These are phyloP conservation scores for Acanthurus leucopareius DNA, from an alignment of 2,797 vertebrate genomes.

Conservation along the genomic window DNA sequence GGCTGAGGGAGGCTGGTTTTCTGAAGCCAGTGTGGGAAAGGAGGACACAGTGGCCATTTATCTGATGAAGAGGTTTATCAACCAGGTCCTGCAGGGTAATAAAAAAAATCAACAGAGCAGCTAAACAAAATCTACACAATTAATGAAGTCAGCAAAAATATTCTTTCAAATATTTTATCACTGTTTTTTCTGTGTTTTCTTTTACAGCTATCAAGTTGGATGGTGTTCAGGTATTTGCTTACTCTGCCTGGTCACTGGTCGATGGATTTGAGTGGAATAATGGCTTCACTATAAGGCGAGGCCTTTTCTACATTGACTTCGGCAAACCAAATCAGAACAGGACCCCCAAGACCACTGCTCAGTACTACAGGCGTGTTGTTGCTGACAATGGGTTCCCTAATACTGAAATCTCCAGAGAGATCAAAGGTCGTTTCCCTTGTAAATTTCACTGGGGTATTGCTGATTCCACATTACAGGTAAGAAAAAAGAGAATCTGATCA, in stretches of 20 bases:
- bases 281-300: constrained; percentile 88
- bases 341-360: constrained; percentile 91
- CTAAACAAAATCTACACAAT: background rate
- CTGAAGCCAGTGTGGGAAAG: constrained; percentile 87
- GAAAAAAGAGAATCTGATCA: constrained; percentile 9
- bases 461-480: constrained; percentile 93
- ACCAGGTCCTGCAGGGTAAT: constrained; percentile 94
- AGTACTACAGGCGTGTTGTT: constrained; percentile 91
- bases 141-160: background rate
- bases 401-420: constrained; percentile 66
- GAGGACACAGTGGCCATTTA: constrained; percentile 95
- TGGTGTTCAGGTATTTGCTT: constrained; percentile 91
- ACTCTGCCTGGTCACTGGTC: constrained; percentile 94
- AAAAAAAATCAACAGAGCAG: constrained; percentile 4
- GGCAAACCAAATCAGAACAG: constrained; percentile 85
- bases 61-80: constrained; percentile 94
- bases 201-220: constrained; percentile 90
- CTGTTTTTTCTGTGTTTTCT: constrained; percentile 43
- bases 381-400: constrained; percentile 89
- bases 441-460: constrained; percentile 95
- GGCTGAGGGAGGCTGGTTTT: constrained; percentile 96
- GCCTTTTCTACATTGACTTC: constrained; percentile 94
- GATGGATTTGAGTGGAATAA: constrained; percentile 98
- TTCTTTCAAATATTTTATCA: background rate
- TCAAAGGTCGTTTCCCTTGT: constrained; percentile 90